Base-by-base conservation (phyloP, 35 echinoderm and acorn worm genomes). In the Holothuria glaberrima region DNA sequence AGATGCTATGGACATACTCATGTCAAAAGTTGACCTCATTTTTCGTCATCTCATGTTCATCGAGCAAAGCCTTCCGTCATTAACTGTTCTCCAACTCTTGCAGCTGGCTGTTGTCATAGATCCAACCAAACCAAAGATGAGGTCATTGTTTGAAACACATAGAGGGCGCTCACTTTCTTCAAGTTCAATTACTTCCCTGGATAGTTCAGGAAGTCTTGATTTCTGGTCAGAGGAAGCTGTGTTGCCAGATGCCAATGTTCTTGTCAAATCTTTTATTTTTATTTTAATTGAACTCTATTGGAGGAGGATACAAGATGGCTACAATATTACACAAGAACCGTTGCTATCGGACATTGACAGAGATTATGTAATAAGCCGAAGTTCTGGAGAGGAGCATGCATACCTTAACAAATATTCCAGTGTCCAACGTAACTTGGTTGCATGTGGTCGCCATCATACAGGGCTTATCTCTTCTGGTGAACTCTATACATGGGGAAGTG, bases 401-500 rank as follows among this genome's bases (percentile, higher is more conserved):
- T 59, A 33, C 17, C 22, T 32, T 18, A 38, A 87, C 14, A 14
- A 54, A 54, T 54, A 14, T 54, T 50, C 61, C 0, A 41, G 19
- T 0, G 18, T 87, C 58, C 13, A 31, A 71, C 22, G 85, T 46
- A 97, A 89, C 30, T 65, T 90, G 21, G 5, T 94, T 16, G 62
- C 84, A 34, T 94, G 92, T 79, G 95, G 92, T 16, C 75, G 82
- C 56, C 71, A 91, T 68, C 95, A 97, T 69, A 86, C 81, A 68
- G 92, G 92, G 19, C 66, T 94, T 19, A 74, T 97, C 10, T 86
- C 84, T 13, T 87, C 89, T 36, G 92, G 89, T 24, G 95, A 94
- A 67, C 89, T 94, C 26, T 97, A 94, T 68, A 97, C 95, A 9
- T 97, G 95, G 95, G 95, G 95, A 10, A 94, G 69, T 74, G 92